Base-by-base conservation (phyloP, 2,888 invertebrate species). In the Heteropelma amictum region DNA sequence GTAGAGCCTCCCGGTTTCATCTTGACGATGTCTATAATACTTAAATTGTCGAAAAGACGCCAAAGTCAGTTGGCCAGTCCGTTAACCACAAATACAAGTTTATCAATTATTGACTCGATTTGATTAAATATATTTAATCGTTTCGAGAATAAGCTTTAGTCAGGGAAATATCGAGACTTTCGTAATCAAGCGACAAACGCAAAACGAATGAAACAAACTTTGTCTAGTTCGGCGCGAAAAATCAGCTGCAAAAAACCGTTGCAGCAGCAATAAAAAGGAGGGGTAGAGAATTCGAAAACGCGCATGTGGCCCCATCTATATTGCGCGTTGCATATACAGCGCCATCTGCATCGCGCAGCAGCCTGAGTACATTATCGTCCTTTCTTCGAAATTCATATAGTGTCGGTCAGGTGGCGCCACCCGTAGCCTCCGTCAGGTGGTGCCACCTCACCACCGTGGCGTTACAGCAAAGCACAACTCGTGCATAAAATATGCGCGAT, bases 1-100 rank as follows among this genome's bases (percentile, higher is more conserved):
- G 84, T 83, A 30, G 82, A 80, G 77, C 83, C 82, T 81, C 83
- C 86, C 35, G 86, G 82, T 81, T 82, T 85, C 86, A 86, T 86
- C 81, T 70, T 83, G 67, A 60, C 45, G 51, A 7, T 23, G 45
- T 21, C 38, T 7, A 58, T 35, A 21, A 72, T 56, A 19, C 67
- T 67, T 56, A 65, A 67, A 54, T 65, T 56, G 65, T 45, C 58
- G 65, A 51, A 49, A 69, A 45, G 63, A 30, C 56, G 40, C 45
- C 68, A 68, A 68, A 61, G 12, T 26, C 19, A 33, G 30, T 4
- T 21, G 33, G 12, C 26, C 42, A 42, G 6, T 19, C 7, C 21
- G 3, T 28, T 45, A 30, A 28, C 17, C 14, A 17, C 40, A 23
- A 23, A 12, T n/a, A 38, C 19, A 40, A 40, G 23, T 10, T 23